phyloP scores from a whole-genome alignment of 2,888 invertebrate species.

The Ariolimax columbianus region DNA sequence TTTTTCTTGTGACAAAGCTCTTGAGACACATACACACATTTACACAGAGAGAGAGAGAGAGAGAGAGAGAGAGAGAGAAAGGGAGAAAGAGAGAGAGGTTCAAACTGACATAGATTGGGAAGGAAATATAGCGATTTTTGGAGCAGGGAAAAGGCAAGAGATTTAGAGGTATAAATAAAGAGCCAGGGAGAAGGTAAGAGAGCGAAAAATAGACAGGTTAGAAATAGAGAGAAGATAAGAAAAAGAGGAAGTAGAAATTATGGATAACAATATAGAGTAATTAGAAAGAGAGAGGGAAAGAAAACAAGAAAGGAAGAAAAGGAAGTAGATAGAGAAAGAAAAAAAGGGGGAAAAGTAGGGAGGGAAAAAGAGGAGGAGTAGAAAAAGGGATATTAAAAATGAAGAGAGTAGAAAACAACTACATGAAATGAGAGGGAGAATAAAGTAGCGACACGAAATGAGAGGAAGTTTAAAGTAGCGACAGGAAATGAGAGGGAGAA shows the following conservation, averaged over 20 bases:
- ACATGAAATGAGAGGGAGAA: background rate
- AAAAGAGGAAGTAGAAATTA: background rate
- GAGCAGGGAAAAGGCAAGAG: no score
- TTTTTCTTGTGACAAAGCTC: no score
- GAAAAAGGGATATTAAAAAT: background rate
- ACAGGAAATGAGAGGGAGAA: background rate
- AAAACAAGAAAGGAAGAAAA: background rate
- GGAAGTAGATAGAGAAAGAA: background rate
- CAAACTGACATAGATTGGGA: no score
- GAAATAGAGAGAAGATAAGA: background rate
- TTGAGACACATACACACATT: no score
- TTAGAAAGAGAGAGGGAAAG: background rate
- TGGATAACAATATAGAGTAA: background rate
- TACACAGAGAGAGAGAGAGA: no score
- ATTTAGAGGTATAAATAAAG: no score
- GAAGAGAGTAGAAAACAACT: background rate
- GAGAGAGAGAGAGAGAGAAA: no score
- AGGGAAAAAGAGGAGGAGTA: background rate
- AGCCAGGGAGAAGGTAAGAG: no score
- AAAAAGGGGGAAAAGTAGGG: no score
- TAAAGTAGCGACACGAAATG: background rate
- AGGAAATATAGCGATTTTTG: no score
- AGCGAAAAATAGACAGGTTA: background rate
- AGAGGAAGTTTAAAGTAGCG: no score
- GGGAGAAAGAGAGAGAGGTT: no score